Evolutionary conservation across 1,140 invertebrate genomes (phyloP).

Genomic region (Eueides isabella): DNA sequence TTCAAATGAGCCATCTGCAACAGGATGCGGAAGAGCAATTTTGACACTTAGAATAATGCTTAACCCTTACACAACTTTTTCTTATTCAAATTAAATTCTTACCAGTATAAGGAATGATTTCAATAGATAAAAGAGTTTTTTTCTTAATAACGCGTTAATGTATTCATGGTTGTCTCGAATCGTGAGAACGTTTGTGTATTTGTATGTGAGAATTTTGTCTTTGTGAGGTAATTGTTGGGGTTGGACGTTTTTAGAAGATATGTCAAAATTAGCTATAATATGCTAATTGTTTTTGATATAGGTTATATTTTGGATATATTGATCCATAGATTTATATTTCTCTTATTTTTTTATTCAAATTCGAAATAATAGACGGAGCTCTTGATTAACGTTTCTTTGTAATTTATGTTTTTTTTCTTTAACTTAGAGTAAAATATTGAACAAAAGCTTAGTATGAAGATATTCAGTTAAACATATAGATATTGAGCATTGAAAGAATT

Average conservation of each 20-base stretch:
- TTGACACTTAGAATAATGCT: constrained; percentile 78
- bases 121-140: constrained; percentile 65
- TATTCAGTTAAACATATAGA: neutral
- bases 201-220: constrained; percentile 68
- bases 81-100: constrained; percentile 74
- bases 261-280: constrained; percentile 71
- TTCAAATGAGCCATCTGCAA: constrained; percentile 72
- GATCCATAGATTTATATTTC: neutral
- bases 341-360: neutral
- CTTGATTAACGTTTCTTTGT: neutral
- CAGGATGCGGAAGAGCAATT: constrained; percentile 76
- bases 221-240: constrained; percentile 74
- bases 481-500: constrained; percentile 9
- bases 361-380: neutral
- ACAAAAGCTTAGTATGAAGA: neutral
- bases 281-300: constrained; percentile 55
- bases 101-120: constrained; percentile 53
- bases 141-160: constrained; percentile 66
- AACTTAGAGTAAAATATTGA: neutral
- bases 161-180: constrained; percentile 70
- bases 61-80: constrained; percentile 64
- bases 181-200: constrained; percentile 66
- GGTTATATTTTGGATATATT: neutral
- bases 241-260: constrained; percentile 70
- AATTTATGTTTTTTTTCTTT: neutral